Percentiles rank a stretch among this genome's conserved stretches.
Conservation (phyloP, 1,140 invertebrate species). For the Camponotus pennsylvanicus region DNA sequence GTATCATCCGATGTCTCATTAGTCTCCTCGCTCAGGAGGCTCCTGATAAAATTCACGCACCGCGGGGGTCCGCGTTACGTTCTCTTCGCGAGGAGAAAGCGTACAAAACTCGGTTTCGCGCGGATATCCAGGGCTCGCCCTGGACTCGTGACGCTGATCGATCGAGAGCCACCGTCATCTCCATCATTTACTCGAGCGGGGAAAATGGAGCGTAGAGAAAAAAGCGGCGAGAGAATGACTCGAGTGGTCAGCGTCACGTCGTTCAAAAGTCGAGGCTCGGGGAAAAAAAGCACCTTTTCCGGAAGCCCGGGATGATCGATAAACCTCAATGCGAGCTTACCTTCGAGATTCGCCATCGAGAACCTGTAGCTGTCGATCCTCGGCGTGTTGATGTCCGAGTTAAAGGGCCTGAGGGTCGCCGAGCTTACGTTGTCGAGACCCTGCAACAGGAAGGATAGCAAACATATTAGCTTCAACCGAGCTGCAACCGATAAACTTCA, state of each 20-base stretch:
- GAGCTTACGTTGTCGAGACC: constrained; percentile 88
- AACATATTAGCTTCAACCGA: background rate
- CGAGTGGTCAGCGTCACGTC: constrained; percentile 36
- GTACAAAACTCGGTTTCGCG: constrained; percentile 1
- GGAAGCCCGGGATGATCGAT: background rate
- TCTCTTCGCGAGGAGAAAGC: constrained; percentile 4
- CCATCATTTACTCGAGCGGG: background rate
- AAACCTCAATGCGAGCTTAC: constrained; percentile 80
- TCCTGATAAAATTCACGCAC: constrained; percentile 52
- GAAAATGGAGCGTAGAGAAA: constrained; percentile 20
- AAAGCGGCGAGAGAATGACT: constrained; percentile 1
- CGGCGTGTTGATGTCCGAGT: constrained; percentile 89
- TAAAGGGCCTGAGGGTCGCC: constrained; percentile 87
- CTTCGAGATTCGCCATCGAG: constrained; percentile 96
- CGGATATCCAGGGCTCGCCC: background rate
- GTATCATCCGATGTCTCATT: constrained; percentile 23
- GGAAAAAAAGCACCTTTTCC: constrained; percentile 32
- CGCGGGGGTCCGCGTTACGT: background rate
- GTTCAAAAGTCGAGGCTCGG: constrained; percentile 17
- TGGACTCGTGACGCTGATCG: constrained; percentile 9
- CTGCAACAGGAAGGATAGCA: constrained; percentile 85
- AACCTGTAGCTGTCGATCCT: constrained; percentile 95
- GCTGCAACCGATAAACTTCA: constrained; percentile 1
- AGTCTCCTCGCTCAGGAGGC: background rate
- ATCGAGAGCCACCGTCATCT: constrained; percentile 18